These are phyloP conservation scores for Metacarcinus magister DNA, from an alignment of 2,888 invertebrate genomes.

Conservation along the genomic window DNA sequence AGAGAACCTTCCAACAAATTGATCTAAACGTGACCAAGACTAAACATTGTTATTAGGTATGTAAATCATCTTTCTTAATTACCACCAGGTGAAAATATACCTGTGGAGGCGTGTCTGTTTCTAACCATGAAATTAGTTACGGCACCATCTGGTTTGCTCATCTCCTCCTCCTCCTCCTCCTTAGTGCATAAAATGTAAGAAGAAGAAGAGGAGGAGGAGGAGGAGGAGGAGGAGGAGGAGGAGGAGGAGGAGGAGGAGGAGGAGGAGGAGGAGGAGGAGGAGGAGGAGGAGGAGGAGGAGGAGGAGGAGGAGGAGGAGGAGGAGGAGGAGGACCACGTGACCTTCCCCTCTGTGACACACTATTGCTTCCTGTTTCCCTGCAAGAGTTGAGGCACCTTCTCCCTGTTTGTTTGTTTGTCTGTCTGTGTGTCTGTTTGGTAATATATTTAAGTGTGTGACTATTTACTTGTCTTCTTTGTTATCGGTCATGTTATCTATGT, in stretches of 20 bases:
- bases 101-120: background rate
- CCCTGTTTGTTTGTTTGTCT: too few species aligned
- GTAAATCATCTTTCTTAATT: background rate
- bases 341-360: too few species aligned
- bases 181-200: background rate
- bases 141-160: background rate
- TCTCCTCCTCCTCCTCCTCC: background rate
- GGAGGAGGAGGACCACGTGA: background rate
- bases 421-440: too few species aligned
- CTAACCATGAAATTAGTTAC: background rate
- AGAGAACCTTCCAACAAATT: background rate
- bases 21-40: background rate
- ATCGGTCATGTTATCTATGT: background rate
- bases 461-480: too few species aligned
- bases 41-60: background rate
- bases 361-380: too few species aligned
- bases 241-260: background rate
- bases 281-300: too few species aligned
- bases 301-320: too few species aligned
- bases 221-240: background rate
- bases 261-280: background rate
- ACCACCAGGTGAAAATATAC: constrained; percentile 36
- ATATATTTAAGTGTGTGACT: too few species aligned
- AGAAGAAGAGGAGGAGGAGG: background rate
- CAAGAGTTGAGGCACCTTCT: too few species aligned